A percentile compares a stretch with the other conserved stretches of the same genome.
Conservation (phyloP, 2,888 invertebrate species). For the Sialis lutaria region DNA sequence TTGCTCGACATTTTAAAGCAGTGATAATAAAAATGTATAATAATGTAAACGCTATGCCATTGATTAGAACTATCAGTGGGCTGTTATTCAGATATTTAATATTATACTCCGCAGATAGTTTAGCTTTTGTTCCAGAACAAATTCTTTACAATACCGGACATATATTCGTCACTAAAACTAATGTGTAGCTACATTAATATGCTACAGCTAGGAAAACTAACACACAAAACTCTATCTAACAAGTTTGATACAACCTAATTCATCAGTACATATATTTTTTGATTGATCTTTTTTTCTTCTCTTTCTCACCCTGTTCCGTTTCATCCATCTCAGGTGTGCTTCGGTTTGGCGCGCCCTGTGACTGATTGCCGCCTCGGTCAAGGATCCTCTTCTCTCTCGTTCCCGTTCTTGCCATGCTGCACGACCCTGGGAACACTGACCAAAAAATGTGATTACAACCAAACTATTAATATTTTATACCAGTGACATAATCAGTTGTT, state of each 20-base stretch:
- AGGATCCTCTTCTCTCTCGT: conserved; percentile 41
- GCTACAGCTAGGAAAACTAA: not conserved
- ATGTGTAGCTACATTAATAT: not conserved
- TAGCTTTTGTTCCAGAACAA: too few relatives aligned
- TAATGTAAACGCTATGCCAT: too few relatives aligned
- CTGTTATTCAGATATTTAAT: too few relatives aligned
- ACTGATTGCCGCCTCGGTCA: conserved; percentile 46
- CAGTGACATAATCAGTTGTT: too few relatives aligned
- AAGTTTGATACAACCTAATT: conserved; percentile 3
- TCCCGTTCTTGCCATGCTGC: conserved; percentile 65
- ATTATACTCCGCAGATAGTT: too few relatives aligned
- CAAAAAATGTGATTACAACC: conserved; percentile 3
- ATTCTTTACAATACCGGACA: too few relatives aligned
- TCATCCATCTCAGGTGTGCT: conserved; percentile 63
- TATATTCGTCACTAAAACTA: too few relatives aligned
- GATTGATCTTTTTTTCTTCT: too few relatives aligned
- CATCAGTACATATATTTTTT: conserved; percentile 12
- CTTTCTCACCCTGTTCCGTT: conserved; percentile 57
- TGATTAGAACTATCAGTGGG: too few relatives aligned
- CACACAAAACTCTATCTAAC: not conserved
- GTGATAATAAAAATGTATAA: too few relatives aligned
- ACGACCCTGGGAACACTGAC: conserved; percentile 65
- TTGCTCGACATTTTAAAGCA: too few relatives aligned
- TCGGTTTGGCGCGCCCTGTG: conserved; percentile 42
- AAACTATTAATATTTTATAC: too few relatives aligned